phyloP scores from a whole-genome alignment of 1,140 invertebrate species.

The Apis florea region DNA sequence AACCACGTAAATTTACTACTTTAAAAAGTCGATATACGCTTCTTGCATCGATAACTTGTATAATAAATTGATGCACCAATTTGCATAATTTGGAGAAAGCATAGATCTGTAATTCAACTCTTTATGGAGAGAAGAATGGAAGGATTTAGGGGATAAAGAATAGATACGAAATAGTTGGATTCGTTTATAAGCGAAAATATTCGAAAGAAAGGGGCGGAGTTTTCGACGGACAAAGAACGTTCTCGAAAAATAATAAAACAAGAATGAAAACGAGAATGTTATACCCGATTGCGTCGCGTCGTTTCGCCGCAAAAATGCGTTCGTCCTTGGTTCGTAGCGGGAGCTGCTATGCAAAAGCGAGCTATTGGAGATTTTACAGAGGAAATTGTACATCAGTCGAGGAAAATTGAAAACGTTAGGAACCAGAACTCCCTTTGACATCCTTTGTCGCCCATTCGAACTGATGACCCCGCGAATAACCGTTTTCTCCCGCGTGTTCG shows the following conservation, averaged over 20 bases:
- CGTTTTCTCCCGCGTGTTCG: background rate
- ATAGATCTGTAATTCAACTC: background rate
- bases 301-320: background rate
- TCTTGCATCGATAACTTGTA: too few species aligned
- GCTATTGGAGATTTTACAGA: conserved; percentile 11
- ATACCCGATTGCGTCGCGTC: background rate
- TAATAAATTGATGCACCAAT: too few species aligned
- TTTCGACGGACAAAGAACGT: background rate
- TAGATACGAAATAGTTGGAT: too few species aligned
- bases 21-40: too few species aligned
- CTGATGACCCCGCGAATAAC: background rate
- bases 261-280: background rate
- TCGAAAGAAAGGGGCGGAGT: too few species aligned
- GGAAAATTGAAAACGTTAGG: conserved; percentile 43
- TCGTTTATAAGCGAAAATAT: too few species aligned
- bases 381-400: conserved; percentile 19
- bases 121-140: background rate
- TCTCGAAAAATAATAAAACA: background rate
- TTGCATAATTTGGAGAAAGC: background rate
- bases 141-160: background rate
- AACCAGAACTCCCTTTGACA: conserved; percentile 12
- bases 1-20: background rate
- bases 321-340: background rate
- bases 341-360: background rate
- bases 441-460: conserved; percentile 10